Base-by-base conservation (phyloP, 2,888 invertebrate genomes). In the Zeuzera pyrina region DNA sequence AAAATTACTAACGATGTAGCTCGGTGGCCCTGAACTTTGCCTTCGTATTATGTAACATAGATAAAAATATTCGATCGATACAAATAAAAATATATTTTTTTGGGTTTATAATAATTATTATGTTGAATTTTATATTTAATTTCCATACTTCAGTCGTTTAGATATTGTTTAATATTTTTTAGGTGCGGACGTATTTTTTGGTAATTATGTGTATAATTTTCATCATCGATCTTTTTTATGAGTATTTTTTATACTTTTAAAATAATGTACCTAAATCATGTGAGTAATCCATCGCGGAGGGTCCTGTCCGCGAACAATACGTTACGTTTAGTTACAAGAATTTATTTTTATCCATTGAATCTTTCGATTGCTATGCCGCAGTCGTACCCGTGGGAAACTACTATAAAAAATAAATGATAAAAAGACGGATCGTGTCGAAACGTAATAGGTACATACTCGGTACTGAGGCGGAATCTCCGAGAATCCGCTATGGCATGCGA, bases 11-110 rank as follows among this genome's bases (percentile, higher is more conserved):
- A 42, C 47, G 57, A 52, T 54, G 49, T 45, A 47, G 50, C 60
- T 57, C 51, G 13, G 15, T 23, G 71, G 41, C 77, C 77, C 49
- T 76, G 73, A 77, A 69, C 76, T 78, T 78, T 74, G 60, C 52
- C 51, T 54, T 57, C 58, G 30, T 32, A 23, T 67, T 71, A 69
- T 57, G 60, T 67, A 72, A 74, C 55, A 41, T 47, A 51, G 51
- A 45, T 57, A 60, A 49, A 35, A 43, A 42, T 53, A 52, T 52
- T 44, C 41, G 45, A 58, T 62, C 54, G 63, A 64, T 63, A 58
- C 54, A 55, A 40, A 37, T 26, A 39, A 44, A 30, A 32, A n/a
- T n/a, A n/a, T n/a, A n/a, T n/a, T n/a, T n/a, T n/a, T n/a, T n/a
- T n/a, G n/a, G n/a, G n/a, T n/a, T n/a, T n/a, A n/a, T n/a, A n/a